A percentile compares a stretch with the other conserved stretches of the same genome.
Conservation (phyloP, 2,113 vertebrate species). For the Lates calcarifer region DNA sequence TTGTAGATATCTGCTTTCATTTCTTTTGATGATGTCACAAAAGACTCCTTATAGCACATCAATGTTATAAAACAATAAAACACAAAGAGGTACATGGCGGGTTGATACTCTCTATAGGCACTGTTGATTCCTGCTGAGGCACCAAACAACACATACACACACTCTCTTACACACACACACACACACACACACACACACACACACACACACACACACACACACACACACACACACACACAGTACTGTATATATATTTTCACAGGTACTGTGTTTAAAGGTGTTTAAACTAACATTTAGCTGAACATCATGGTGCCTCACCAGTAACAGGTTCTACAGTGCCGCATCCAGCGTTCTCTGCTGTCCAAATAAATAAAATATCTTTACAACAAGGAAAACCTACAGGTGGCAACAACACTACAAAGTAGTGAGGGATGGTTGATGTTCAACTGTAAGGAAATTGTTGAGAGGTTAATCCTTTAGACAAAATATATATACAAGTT, state of each 20-base stretch:
- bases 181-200: not conserved
- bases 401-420: slow-evolving; percentile 5
- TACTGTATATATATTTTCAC: slow-evolving; percentile 20
- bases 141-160: slow-evolving; percentile 7
- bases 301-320: not conserved
- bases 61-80: slow-evolving; percentile 15
- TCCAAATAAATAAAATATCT: slow-evolving; percentile 62
- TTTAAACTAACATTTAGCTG: slow-evolving; percentile 4
- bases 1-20: not conserved
- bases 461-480: slow-evolving; percentile 3
- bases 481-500: slow-evolving; percentile 39
- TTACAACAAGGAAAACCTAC: slow-evolving; percentile 31
- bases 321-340: not conserved
- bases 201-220: not conserved
- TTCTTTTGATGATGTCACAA: not conserved
- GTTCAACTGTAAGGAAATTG: slow-evolving; percentile 1
- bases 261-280: not conserved
- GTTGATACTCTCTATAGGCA: slow-evolving; percentile 4
- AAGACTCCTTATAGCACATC: not conserved
- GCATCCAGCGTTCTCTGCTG: slow-evolving; percentile 39
- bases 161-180: not conserved
- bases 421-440: not conserved
- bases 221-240: not conserved
- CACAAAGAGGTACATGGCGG: not conserved
- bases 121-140: slow-evolving; percentile 1